phyloP scores from a whole-genome alignment of 1,140 invertebrate genomes.

The Drosophila orena region DNA sequence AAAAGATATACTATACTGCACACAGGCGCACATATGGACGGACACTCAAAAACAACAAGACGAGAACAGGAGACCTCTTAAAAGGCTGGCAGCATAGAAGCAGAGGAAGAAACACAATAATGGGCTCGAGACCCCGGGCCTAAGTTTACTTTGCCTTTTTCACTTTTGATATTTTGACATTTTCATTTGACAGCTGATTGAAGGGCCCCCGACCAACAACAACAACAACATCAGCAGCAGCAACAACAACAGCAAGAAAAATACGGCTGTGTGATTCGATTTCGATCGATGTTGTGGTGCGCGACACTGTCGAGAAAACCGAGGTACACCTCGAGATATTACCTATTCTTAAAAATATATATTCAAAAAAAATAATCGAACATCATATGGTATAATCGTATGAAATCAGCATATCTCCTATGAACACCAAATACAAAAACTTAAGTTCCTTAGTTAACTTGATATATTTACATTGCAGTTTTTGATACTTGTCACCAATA shows the following conservation, averaged over 20 bases:
- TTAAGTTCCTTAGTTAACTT: too few relatives aligned
- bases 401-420: too few relatives aligned
- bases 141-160: slow-evolving; percentile 83
- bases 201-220: slow-evolving; percentile 61
- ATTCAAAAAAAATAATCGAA: too few relatives aligned
- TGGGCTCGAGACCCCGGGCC: slow-evolving; percentile 69
- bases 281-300: slow-evolving; percentile 58
- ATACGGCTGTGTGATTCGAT: slow-evolving; percentile 60
- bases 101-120: slow-evolving; percentile 68
- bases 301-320: slow-evolving; percentile 13
- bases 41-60: slow-evolving; percentile 42
- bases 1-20: slow-evolving; percentile 21
- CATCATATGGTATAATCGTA: too few relatives aligned
- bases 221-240: slow-evolving; percentile 15
- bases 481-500: too few relatives aligned
- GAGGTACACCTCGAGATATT: slow-evolving; percentile 2
- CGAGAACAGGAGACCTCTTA: slow-evolving; percentile 64
- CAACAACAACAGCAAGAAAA: slow-evolving; percentile 16
- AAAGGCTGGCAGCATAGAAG: slow-evolving; percentile 60
- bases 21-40: slow-evolving; percentile 32
- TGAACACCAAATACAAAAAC: too few relatives aligned
- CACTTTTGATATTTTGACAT: slow-evolving; percentile 83
- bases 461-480: neutral
- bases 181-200: slow-evolving; percentile 83
- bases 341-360: too few relatives aligned